These are phyloP conservation scores for Clanis bilineata DNA, from an alignment of 2,888 invertebrate species.

Conservation along the genomic window DNA sequence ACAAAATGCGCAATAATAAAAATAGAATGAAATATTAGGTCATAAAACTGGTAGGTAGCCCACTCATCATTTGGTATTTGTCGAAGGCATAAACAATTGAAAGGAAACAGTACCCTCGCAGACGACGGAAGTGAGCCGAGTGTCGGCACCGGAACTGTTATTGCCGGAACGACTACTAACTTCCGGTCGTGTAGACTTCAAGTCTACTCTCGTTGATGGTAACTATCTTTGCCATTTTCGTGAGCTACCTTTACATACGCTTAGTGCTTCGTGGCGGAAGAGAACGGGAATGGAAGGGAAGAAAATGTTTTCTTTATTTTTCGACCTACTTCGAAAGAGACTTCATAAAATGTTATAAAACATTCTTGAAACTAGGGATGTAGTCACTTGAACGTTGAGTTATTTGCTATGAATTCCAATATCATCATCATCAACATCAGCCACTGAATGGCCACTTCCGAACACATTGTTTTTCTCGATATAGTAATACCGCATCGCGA, in stretches of 20 bases:
- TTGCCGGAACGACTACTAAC: slow-evolving; percentile 76
- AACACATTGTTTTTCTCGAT: too few relatives aligned
- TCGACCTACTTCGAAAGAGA: not conserved
- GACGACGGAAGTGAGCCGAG: slow-evolving; percentile 74
- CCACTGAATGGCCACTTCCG: too few relatives aligned
- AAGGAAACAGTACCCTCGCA: slow-evolving; percentile 70
- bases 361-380: not conserved
- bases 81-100: slow-evolving; percentile 75
- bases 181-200: slow-evolving; percentile 73
- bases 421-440: too few relatives aligned
- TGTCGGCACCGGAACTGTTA: slow-evolving; percentile 80
- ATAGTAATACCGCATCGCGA: too few relatives aligned
- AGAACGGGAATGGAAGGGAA: slow-evolving; percentile 11
- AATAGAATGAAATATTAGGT: not conserved
- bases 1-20: not conserved
- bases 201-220: slow-evolving; percentile 56
- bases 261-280: slow-evolving; percentile 31
- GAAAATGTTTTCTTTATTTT: not conserved
- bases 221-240: slow-evolving; percentile 55
- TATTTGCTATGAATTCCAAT: too few relatives aligned
- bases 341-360: not conserved
- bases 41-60: not conserved
- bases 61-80: slow-evolving; percentile 49
- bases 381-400: not conserved
- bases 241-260: slow-evolving; percentile 33